Evolutionary conservation across 1,140 invertebrate genomes (phyloP), one percentile per base, ranked within the genome.

Genomic region (Drosophila arizonae): DNA sequence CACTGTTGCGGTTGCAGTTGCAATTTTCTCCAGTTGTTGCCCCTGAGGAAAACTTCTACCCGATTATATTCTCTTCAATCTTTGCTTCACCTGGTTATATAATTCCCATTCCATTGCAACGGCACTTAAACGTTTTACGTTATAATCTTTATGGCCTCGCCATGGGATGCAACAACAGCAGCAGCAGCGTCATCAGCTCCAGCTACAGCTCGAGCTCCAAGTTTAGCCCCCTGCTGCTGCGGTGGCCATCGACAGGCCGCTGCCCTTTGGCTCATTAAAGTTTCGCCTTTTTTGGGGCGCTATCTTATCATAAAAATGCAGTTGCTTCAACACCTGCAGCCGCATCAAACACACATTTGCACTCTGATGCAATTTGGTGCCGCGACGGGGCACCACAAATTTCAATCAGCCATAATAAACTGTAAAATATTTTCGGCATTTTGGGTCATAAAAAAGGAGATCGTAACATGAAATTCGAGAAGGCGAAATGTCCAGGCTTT

Each of bases 221-320:
- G 10, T 39, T 15, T 41, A 36, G n/a, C 62, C 56, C 45, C 24
- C 39, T 15, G 56, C 56, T 71, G 33, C 36, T 26, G 51, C 55
- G 39, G 17, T 33, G n/a, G 17, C 28, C 45, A 36, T 28, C 65
- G 41, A 56, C 63, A 50, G 61, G 61, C 56, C 65, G 33, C 68
- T 72, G 69, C 69, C 74, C 65, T 64, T 64, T 64, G 72, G 61
- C 82, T 85, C 81, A 85, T 85, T 85, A 85, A 85, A 86, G 51
- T 69, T 81, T 50, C 61, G 67, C 71, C 75, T 63, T 66, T 76
- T 76, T 73, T 63, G 55, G 81, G 81, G 81, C 71, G 82, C 72
- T 85, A 87, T 85, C 81, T 85, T 85, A 85, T 85, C 81, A 81
- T 85, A 85, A 85, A 84, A 85, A 87, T 80, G 82, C 82, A 78